phyloP scores from a whole-genome alignment of 2,797 vertebrate genomes.

The Amblyopsis hoosieri region DNA sequence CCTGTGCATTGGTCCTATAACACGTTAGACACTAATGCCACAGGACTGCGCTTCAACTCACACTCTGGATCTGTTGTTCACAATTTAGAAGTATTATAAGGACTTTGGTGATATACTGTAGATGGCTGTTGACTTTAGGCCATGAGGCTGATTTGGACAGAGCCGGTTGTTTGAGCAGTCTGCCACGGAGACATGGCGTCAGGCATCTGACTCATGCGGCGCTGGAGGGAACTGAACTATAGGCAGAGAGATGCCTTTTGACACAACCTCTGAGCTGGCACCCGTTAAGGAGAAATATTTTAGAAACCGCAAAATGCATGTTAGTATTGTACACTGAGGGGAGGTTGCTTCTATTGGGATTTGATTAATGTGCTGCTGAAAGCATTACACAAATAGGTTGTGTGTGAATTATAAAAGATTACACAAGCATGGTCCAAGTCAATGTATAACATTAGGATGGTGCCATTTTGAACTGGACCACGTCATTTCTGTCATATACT shows the following conservation, averaged over 20 bases:
- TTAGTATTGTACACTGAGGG: conserved; percentile 33
- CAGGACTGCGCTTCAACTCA: not conserved
- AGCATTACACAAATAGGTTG: conserved; percentile 27
- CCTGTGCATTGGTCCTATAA: no score
- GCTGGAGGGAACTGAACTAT: conserved; percentile 31
- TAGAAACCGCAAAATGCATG: conserved; percentile 45
- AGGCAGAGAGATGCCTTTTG: conserved; percentile 50
- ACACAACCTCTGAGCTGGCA: conserved; percentile 48
- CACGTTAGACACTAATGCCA: no score
- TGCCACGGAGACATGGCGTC: conserved; percentile 30
- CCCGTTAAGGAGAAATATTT: conserved; percentile 36
- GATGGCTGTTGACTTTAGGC: conserved; percentile 26
- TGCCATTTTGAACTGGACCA: not conserved
- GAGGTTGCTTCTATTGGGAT: conserved; percentile 15
- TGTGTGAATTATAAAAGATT: conserved; percentile 2
- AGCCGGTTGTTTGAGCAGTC: conserved; percentile 32
- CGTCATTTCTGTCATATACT: conserved; percentile 2
- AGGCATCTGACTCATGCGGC: conserved; percentile 35
- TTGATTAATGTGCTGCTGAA: conserved; percentile 18
- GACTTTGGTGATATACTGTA: conserved; percentile 8
- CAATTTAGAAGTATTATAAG: conserved; percentile 3
- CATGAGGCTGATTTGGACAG: conserved; percentile 26
- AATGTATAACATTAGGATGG: conserved; percentile 3
- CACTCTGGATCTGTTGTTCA: not conserved
- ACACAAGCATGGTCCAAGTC: conserved; percentile 1